Percentiles rank a stretch among this genome's conserved stretches.
Evolutionary conservation across 2,113 vertebrate genomes (phyloP).

Genomic region (Callaeas wilsoni): DNA sequence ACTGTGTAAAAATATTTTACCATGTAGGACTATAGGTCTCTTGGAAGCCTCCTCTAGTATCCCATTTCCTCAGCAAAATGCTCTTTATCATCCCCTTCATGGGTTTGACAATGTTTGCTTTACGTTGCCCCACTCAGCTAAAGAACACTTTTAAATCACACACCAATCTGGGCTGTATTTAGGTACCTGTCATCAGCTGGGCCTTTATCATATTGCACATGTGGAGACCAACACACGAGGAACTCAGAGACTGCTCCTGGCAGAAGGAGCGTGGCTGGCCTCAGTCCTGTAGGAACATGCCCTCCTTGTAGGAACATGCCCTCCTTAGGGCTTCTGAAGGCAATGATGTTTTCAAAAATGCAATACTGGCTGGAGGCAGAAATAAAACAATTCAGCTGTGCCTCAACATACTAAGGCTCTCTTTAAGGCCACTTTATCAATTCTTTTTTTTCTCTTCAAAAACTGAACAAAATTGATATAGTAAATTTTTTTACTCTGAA

Average conservation of each 20-base stretch:
- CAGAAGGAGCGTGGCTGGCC: not conserved
- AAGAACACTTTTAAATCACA: not conserved
- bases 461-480: not conserved
- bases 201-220: fast-evolving
- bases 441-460: not conserved
- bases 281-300: not conserved
- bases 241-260: not conserved
- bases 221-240: not conserved
- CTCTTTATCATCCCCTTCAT: not conserved
- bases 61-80: not conserved
- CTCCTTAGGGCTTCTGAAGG: not conserved
- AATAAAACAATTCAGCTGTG: not conserved
- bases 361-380: not conserved
- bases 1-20: not conserved
- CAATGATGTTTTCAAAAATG: not conserved
- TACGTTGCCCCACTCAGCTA: not conserved
- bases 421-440: not conserved
- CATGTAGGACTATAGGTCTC: not conserved
- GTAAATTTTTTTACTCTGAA: not conserved
- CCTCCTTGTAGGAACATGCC: not conserved
- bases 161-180: not conserved
- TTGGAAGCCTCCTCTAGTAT: not conserved
- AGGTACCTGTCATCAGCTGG: not conserved
- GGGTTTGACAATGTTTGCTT: not conserved
- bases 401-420: not conserved